Percentiles rank a stretch among this genome's conserved stretches.
These are phyloP conservation scores for Bombus pascuorum DNA, from an alignment of 1,140 invertebrate species.

Conservation along the genomic window DNA sequence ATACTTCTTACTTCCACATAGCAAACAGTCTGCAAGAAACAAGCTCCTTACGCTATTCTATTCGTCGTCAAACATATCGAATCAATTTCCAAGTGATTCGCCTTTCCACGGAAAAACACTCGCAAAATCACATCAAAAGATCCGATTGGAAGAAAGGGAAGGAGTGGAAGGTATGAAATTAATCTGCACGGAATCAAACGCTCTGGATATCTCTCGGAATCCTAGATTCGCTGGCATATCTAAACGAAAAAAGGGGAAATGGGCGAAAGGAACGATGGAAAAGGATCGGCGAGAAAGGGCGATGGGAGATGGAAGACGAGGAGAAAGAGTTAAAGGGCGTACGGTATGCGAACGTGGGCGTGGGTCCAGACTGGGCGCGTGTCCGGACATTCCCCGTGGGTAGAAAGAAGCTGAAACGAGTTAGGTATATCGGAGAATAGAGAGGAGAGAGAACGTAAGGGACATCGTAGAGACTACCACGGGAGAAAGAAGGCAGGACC, in stretches of 20 bases:
- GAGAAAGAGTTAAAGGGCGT: constrained; percentile 74
- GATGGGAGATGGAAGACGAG: constrained; percentile 28
- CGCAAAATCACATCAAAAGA: no score
- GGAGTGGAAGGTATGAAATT: no score
- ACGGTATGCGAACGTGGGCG: constrained; percentile 78
- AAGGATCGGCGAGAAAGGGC: background rate
- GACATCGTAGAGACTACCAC: constrained; percentile 51
- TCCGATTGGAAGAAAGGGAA: no score
- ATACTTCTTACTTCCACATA: no score
- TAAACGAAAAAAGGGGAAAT: background rate
- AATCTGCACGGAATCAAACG: no score
- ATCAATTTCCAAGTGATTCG: no score
- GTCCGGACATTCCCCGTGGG: constrained; percentile 62
- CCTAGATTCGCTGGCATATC: no score
- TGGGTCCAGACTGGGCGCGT: constrained; percentile 76
- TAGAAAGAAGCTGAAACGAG: constrained; percentile 24
- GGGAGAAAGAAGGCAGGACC: constrained; percentile 51
- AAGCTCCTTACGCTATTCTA: no score
- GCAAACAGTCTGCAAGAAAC: no score
- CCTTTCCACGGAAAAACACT: no score
- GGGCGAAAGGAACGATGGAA: background rate
- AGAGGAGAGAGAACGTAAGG: constrained; percentile 20
- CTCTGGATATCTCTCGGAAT: no score
- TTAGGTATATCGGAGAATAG: background rate
- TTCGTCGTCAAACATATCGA: no score